phyloP scores from a whole-genome alignment of 2,113 vertebrate species.

The Ctenomys sociabilis region DNA sequence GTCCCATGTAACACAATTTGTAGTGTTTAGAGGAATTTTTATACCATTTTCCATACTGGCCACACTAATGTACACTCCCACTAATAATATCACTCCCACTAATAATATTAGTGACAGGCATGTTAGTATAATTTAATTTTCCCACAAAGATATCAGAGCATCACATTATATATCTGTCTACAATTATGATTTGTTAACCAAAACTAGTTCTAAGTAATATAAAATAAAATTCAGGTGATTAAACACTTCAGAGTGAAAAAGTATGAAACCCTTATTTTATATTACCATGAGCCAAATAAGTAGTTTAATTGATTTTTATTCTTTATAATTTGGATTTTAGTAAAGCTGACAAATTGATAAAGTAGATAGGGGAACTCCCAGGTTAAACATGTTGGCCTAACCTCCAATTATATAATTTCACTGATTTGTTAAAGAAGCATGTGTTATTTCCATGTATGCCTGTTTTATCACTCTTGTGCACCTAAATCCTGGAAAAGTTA shows the following conservation, averaged over 20 bases:
- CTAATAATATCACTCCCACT: neutral
- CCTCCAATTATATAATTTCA: neutral
- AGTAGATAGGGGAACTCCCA: neutral
- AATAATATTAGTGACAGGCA: neutral
- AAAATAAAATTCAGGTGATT: neutral
- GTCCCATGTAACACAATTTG: neutral
- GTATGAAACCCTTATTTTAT: slow-evolving; percentile 17
- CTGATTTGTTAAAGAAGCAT: neutral
- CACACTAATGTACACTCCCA: neutral
- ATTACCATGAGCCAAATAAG: neutral
- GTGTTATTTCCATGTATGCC: neutral
- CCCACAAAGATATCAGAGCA: neutral
- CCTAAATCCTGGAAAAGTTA: neutral
- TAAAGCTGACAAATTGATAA: neutral
- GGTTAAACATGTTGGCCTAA: neutral
- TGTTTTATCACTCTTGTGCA: neutral
- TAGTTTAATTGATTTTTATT: slow-evolving; percentile 10
- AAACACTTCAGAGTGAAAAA: neutral
- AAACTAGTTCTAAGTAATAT: neutral
- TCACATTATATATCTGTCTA: neutral
- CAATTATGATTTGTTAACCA: neutral
- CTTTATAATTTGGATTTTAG: neutral
- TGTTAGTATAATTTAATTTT: neutral
- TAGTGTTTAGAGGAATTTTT: neutral
- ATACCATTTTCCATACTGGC: neutral